phyloP scores from a whole-genome alignment of 2,797 vertebrate genomes.

The Hyperoplus immaculatus region DNA sequence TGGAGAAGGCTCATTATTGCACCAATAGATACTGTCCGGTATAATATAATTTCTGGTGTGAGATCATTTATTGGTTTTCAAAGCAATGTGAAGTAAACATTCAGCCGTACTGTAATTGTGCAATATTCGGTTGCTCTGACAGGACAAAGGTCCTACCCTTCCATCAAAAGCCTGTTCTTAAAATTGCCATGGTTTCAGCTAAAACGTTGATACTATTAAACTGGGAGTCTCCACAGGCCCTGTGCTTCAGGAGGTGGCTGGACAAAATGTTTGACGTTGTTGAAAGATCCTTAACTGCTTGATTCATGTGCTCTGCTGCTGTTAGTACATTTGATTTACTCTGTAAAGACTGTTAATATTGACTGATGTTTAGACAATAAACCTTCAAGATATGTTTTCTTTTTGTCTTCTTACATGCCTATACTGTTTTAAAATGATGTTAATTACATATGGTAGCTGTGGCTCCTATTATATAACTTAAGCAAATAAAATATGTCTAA shows the following conservation, averaged over 20 bases:
- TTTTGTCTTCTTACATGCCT: not conserved
- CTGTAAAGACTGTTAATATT: not conserved
- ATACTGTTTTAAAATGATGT: slow-evolving; percentile 4
- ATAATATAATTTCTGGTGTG: not conserved
- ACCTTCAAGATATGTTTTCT: not conserved
- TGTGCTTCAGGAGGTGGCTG: not conserved
- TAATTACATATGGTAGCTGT: not conserved
- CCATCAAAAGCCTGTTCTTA: not conserved
- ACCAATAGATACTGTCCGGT: slow-evolving; percentile 3
- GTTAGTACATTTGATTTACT: slow-evolving; percentile 4
- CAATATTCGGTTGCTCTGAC: not conserved
- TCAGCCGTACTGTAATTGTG: not conserved
- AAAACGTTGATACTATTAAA: not conserved
- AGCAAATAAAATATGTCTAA: not conserved
- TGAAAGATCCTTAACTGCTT: not conserved
- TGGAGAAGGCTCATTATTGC: not conserved
- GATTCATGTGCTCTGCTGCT: slow-evolving; percentile 1
- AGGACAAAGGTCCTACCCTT: not conserved
- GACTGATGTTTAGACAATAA: not conserved
- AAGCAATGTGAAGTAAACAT: slow-evolving; percentile 6
- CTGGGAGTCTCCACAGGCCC: not conserved
- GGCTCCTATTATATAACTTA: not conserved
- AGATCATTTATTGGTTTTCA: slow-evolving; percentile 9
- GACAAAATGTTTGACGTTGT: not conserved
- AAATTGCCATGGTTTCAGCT: not conserved